Evolutionary conservation across 1,140 invertebrate genomes (phyloP).

Genomic region (Achatina immaculata): DNA sequence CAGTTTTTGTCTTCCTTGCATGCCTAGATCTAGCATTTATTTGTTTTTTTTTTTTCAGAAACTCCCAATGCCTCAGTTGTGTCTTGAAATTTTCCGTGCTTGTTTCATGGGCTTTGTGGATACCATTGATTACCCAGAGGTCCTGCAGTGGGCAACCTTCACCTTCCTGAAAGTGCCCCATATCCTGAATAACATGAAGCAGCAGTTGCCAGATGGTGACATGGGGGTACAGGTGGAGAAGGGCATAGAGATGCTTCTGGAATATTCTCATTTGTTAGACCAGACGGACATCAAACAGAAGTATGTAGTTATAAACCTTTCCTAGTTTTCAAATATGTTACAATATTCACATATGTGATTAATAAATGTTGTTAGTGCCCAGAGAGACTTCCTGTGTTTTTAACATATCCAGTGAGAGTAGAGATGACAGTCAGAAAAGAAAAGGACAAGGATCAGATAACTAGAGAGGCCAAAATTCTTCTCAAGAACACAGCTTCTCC

Average conservation of each 20-base stretch:
- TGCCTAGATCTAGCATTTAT: no score
- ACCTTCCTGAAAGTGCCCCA: conserved; percentile 84
- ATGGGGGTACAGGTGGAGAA: conserved; percentile 78
- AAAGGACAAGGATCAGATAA: no score
- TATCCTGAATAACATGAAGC: conserved; percentile 62
- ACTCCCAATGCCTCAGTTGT: conserved; percentile 74
- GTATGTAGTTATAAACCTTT: conserved; percentile 50
- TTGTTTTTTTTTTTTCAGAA: no score
- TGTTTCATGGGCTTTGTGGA: conserved; percentile 90
- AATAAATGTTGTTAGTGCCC: no score
- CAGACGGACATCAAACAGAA: conserved; percentile 89
- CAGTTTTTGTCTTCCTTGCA: no score
- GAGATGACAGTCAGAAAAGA: no score
- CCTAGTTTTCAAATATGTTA: neutral
- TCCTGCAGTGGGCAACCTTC: conserved; percentile 93
- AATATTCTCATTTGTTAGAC: conserved; percentile 87
- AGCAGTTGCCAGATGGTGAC: conserved; percentile 50
- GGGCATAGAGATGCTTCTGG: conserved; percentile 83
- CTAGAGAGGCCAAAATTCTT: no score
- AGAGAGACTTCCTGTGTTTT: no score
- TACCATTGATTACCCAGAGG: conserved; percentile 77
- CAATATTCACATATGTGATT: neutral
- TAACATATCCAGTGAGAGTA: no score
- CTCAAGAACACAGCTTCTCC: no score
- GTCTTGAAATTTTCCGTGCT: conserved; percentile 89